Percentiles rank a stretch among this genome's conserved stretches.
These are phyloP conservation scores for Drosophila meridiana DNA, from an alignment of 2,888 invertebrate genomes.

Conservation along the genomic window DNA sequence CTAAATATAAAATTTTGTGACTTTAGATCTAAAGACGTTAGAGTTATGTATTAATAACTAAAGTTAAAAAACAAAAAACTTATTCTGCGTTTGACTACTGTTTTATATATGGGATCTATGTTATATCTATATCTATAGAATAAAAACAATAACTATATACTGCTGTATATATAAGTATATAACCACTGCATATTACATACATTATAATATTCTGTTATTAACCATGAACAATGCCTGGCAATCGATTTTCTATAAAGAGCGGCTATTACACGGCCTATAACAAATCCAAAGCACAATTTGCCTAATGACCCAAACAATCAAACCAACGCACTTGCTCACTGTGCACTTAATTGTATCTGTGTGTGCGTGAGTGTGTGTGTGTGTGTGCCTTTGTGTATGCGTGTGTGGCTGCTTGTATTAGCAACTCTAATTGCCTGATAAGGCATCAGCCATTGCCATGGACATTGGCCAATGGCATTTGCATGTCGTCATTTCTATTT, in stretches of 20 bases:
- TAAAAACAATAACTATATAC: no score
- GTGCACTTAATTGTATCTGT: background rate
- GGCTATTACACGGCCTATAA: conserved; percentile 19
- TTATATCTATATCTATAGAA: no score
- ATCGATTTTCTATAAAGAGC: conserved; percentile 35
- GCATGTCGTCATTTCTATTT: conserved; percentile 39
- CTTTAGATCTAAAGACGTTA: background rate
- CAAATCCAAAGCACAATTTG: conserved; percentile 54
- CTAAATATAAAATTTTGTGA: background rate
- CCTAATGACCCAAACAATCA: conserved; percentile 64
- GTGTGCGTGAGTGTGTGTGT: background rate
- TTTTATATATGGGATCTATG: no score
- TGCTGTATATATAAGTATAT: background rate
- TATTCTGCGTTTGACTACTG: background rate
- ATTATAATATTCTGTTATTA: background rate
- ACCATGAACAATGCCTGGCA: background rate
- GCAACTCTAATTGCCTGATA: conserved; percentile 70
- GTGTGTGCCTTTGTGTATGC: conserved; percentile 4
- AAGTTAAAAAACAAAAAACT: background rate
- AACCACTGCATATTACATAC: background rate
- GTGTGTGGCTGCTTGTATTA: conserved; percentile 40
- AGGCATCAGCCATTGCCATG: conserved; percentile 51
- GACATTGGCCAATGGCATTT: conserved; percentile 59
- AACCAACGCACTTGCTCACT: conserved; percentile 30
- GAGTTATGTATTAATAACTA: background rate